Evolutionary conservation across 2,888 invertebrate species (phyloP), one percentile per base, ranked within the genome.

Genomic region (Lepeophtheirus nordmannii): DNA sequence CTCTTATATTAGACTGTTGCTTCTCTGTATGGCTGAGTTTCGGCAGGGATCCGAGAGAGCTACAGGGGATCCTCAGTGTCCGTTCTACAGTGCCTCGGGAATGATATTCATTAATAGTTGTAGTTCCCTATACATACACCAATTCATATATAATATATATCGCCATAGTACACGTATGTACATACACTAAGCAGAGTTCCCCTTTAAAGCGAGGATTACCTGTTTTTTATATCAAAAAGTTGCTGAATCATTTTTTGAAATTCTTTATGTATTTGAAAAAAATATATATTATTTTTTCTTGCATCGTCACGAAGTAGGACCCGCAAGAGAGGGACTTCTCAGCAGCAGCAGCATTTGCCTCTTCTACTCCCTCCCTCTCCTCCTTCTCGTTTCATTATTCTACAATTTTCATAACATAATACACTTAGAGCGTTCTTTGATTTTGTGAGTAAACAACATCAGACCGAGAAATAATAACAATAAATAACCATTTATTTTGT

Each of bases 141-240:
- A 11, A 8, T 46, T 8, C 53, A 46, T 17, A 46, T n/a, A 46
- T 46, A 46, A 46, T 2, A 5, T 46, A 46, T 46, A 5, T 46
- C 5, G 17, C 3, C 2, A 17, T 5, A 17, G 53, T 46, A 46
- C 53, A 8, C 14, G 17, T 14, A 46, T 46, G 53, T n/a, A 17
- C 53, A n/a, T 46, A 5, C 14, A 10, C 11, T 41, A 41, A 10
- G 41, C 41, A 41, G 41, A 41, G 41, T 46, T 8, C 30, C 30
- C 30, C 30, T 30, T 30, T 5, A 30, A 7, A 30, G 30, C 30
- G 53, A 46, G 17, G n/a, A 46, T 46, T 46, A 46, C 53, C 53
- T 46, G 53, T 46, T 46, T 46, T 46, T 14, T 46, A 46, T 46
- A 46, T 46, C 53, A 46, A 46, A 46, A 46, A 46, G n/a, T n/a